phyloP scores from a whole-genome alignment of 2,797 vertebrate genomes.

The Epinephelus malabaricus region DNA sequence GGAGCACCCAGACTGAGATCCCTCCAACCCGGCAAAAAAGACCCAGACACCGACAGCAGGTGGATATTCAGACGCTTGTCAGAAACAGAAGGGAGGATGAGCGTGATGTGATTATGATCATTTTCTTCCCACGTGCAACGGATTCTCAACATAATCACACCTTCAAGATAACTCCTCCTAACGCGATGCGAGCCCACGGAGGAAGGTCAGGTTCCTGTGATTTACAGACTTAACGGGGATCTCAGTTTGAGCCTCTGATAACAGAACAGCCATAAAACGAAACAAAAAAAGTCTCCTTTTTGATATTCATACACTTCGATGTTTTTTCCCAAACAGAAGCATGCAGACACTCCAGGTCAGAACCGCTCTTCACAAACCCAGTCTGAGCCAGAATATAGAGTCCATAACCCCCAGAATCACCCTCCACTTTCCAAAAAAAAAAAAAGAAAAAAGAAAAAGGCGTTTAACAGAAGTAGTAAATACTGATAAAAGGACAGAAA shows the following conservation, averaged over 20 bases:
- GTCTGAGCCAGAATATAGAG: constrained; percentile 85
- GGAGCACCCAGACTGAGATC: constrained; percentile 83
- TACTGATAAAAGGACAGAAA: constrained; percentile 30
- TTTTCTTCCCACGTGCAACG: constrained; percentile 28
- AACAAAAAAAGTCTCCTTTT: constrained; percentile 74
- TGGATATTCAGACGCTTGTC: constrained; percentile 30
- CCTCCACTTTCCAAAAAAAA: constrained; percentile 10
- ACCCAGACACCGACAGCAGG: constrained; percentile 34
- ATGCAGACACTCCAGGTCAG: constrained; percentile 81
- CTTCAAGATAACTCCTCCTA: constrained; percentile 21
- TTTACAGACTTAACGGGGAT: constrained; percentile 66
- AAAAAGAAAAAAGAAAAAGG: neutral
- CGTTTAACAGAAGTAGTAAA: constrained; percentile 37
- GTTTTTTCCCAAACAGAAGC: constrained; percentile 75
- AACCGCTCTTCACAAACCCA: constrained; percentile 75
- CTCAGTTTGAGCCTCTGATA: constrained; percentile 86
- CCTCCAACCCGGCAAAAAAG: constrained; percentile 38
- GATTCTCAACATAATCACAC: constrained; percentile 17
- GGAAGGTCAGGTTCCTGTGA: constrained; percentile 26
- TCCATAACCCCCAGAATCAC: constrained; percentile 43
- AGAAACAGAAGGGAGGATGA: constrained; percentile 46
- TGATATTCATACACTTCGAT: constrained; percentile 72
- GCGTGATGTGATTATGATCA: constrained; percentile 1
- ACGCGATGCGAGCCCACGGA: constrained; percentile 17
- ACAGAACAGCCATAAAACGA: constrained; percentile 90